Evolutionary conservation across 2,113 vertebrate species (phyloP).

Genomic region (Archilochus colubris): DNA sequence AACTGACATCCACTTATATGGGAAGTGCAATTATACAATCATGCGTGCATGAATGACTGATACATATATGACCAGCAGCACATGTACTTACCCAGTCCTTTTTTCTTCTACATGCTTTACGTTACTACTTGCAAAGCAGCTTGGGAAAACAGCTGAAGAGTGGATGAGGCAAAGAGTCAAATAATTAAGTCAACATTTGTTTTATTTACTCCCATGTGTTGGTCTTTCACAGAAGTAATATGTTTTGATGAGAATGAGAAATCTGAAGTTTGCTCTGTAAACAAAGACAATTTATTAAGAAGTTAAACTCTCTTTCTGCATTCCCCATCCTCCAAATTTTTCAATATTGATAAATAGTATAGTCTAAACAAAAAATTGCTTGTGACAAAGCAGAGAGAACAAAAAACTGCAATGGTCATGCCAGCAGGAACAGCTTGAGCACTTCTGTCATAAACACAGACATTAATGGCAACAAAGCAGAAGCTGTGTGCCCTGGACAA

Average conservation of each 20-base stretch:
- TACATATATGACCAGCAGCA: background rate
- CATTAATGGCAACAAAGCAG: background rate
- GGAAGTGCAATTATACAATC: background rate
- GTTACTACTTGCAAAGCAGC: background rate
- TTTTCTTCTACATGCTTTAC: background rate
- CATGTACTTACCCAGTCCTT: background rate
- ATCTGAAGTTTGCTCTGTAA: background rate
- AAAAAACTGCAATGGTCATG: background rate
- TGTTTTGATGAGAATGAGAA: background rate
- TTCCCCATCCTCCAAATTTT: background rate
- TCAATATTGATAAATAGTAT: background rate
- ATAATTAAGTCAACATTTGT: background rate
- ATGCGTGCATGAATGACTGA: background rate
- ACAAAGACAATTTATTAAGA: background rate
- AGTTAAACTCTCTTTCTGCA: background rate
- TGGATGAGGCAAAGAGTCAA: background rate
- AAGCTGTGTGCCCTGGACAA: background rate
- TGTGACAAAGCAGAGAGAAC: background rate
- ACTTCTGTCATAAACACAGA: background rate
- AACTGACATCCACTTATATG: background rate
- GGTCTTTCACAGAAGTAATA: background rate
- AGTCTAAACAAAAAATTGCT: background rate
- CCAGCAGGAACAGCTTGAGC: fast-evolving
- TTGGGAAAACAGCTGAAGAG: background rate
- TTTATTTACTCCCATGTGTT: background rate